A percentile compares a stretch with the other conserved stretches of the same genome.
Conservation (phyloP, 2,888 invertebrate genomes). For the Caenorhabditis afra region DNA sequence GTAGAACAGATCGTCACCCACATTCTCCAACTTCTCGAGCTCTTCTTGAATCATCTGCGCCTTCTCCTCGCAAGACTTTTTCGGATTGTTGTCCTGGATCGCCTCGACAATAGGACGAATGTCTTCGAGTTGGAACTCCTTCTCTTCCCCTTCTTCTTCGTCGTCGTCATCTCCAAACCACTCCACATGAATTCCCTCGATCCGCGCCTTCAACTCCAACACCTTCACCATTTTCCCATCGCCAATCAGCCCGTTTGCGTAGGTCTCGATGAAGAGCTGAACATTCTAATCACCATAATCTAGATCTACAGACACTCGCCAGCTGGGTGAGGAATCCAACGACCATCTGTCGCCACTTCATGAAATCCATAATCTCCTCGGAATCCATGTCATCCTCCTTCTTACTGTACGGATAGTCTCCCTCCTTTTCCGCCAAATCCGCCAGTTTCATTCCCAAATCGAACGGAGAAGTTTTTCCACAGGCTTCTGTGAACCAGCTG, state of each 20-base stretch:
- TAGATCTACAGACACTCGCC: no score
- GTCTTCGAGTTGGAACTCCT: neutral
- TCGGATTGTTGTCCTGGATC: neutral
- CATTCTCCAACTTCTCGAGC: neutral
- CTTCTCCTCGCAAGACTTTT: neutral
- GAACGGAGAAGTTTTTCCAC: no score
- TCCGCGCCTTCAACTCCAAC: neutral
- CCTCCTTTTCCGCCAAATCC: neutral
- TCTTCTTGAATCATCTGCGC: neutral
- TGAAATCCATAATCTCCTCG: neutral
- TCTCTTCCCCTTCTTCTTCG: neutral
- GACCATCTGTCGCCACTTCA: neutral
- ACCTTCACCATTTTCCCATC: neutral
- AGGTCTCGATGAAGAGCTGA: neutral
- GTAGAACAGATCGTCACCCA: slow-evolving; percentile 2
- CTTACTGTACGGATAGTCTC: neutral
- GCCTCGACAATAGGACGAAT: neutral
- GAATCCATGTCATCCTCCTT: neutral
- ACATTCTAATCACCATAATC: neutral
- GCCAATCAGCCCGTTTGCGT: neutral
- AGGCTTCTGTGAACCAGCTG: no score
- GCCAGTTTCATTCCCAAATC: neutral
- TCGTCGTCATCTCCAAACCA: neutral
- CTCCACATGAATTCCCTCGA: neutral
- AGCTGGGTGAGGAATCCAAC: neutral